phyloP scores from a whole-genome alignment of 1,140 invertebrate genomes.

The Drosophila triauraria region DNA sequence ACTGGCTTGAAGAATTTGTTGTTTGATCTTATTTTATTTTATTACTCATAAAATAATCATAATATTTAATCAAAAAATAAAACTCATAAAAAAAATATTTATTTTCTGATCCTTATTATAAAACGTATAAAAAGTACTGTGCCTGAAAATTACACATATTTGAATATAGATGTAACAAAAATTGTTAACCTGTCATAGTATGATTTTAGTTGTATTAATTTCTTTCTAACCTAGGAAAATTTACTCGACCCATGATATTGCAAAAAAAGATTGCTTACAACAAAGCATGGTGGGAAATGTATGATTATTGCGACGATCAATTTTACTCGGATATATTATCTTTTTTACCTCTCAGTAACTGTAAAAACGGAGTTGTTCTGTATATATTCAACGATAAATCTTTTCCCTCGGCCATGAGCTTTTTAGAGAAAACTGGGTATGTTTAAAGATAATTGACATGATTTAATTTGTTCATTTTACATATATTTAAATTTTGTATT shows the following conservation, averaged over 20 bases:
- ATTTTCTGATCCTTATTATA: too few species aligned
- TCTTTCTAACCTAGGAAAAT: constrained; percentile 32
- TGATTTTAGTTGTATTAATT: background rate
- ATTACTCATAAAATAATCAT: too few species aligned
- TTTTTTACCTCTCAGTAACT: constrained; percentile 88
- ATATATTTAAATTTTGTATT: constrained; percentile 23
- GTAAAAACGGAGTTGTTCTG: constrained; percentile 88
- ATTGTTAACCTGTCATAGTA: background rate
- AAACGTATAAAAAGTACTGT: too few species aligned
- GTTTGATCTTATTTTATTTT: too few species aligned
- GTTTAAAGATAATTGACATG: constrained; percentile 53
- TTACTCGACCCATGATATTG: constrained; percentile 52
- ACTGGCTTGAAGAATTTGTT: too few species aligned
- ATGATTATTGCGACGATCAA: constrained; percentile 88
- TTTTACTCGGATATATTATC: constrained; percentile 86
- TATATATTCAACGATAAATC: constrained; percentile 97
- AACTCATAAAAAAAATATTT: too few species aligned
- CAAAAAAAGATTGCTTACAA: constrained; percentile 70
- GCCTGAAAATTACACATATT: too few species aligned
- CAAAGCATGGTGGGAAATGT: constrained; percentile 92
- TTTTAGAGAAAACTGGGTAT: constrained; percentile 97
- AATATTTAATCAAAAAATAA: too few species aligned
- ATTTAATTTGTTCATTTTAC: too few species aligned
- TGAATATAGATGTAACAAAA: background rate
- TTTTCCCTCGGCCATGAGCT: constrained; percentile 94